Base-by-base conservation (phyloP, 2,113 vertebrate species). In the Malurus alboscapulatus region DNA sequence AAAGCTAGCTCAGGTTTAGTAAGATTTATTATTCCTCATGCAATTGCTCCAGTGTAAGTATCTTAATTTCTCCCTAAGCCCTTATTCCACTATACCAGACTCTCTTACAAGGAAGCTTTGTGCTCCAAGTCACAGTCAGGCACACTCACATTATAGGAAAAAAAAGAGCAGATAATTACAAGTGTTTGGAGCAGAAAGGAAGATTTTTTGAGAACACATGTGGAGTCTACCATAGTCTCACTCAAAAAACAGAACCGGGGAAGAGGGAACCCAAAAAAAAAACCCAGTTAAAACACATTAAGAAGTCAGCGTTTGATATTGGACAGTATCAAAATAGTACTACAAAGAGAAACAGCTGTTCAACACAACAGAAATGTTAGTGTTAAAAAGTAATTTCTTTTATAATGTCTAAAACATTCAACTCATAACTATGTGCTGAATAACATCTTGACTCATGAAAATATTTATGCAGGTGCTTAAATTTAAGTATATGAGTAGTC, bases 401-500 rank as follows among this genome's bases (percentile, higher is more conserved):
- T 36, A 69, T 85, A 90, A 75, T 40, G 18, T 77, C 77, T 84
- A 67, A 74, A 95, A 87, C 58, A 14, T 30, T 21, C 38, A 30
- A 12, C 45, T 90, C 91, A 62, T 87, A 85, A 88, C 69, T 91
- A 38, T 76, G 91, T 85, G 84, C 67, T 83, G 87, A 92, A 91
- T 85, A 95, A 95, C 71, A 84, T 95, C 84, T 78, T 79, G 62
- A 80, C 30, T 92, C 0, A 0, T 69, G 55, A 54, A 87, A 87
- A 84, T 91, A 67, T 95, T 96, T 93, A 58, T 80, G 87, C 91
- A 93, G 95, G 93, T 96, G 95, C 74, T 83, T 91, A 80, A 76
- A 89, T 76, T 87, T 76, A 85, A 87, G 81, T 50, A 58, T 68
- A 68, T 87, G 89, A 81, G 74, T 76, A 76, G 71, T 80, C 32